phyloP scores from a whole-genome alignment of 1,140 invertebrate species.

The Trichonephila inaurata region DNA sequence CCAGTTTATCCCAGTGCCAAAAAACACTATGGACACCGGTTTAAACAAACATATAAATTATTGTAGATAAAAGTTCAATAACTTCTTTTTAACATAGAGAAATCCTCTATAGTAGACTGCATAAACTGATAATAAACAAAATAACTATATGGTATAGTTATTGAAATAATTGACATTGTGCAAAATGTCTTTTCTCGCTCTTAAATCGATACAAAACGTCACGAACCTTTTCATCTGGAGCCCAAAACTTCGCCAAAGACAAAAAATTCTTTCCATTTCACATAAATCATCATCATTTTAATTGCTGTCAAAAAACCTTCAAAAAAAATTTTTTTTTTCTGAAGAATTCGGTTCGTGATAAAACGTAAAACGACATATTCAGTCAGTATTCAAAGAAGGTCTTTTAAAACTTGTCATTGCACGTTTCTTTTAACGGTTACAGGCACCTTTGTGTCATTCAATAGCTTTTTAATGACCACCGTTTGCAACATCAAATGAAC shows the following conservation, averaged over 20 bases:
- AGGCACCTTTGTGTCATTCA: not conserved
- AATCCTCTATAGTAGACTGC: no score
- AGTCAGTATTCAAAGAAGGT: not conserved
- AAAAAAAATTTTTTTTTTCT: not conserved
- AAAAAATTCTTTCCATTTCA: not conserved
- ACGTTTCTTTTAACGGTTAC: not conserved
- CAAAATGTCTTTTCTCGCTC: no score
- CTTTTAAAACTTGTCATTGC: not conserved
- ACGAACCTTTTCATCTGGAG: no score
- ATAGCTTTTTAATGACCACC: not conserved
- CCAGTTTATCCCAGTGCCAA: no score
- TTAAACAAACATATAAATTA: no score
- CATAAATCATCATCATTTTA: slow-evolving; percentile 7
- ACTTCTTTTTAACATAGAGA: no score
- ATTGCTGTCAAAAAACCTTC: not conserved
- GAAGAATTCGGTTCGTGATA: not conserved
- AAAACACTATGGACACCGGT: no score
- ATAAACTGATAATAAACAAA: no score
- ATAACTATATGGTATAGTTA: no score
- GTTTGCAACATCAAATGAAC: not conserved
- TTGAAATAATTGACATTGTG: no score
- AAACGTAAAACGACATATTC: not conserved
- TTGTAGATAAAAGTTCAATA: no score
- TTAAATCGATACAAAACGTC: no score
- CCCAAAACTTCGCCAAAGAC: not conserved